These are phyloP conservation scores for Micromussa lordhowensis DNA, from an alignment of 92 coral and sea anemone genomes.

Conservation along the genomic window DNA sequence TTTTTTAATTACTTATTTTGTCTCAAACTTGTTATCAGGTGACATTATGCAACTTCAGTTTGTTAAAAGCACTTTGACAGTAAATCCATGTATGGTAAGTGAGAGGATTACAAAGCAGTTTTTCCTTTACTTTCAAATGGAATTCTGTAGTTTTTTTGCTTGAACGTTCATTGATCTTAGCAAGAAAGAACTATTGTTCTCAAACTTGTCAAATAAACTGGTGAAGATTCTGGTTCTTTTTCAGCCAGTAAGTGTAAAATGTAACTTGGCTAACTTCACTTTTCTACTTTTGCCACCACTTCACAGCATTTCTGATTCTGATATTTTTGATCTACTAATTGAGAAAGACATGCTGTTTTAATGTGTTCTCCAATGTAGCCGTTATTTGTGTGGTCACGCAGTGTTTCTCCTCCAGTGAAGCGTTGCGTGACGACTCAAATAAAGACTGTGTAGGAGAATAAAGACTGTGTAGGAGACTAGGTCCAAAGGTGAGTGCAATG, in stretches of 20 bases:
- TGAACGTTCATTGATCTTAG: too few species aligned
- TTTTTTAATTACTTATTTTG: background rate
- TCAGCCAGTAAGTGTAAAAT: too few species aligned
- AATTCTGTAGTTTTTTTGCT: background rate
- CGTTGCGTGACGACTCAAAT: too few species aligned
- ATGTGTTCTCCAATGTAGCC: background rate
- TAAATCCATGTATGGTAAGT: constrained; percentile 96
- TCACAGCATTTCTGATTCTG: too few species aligned
- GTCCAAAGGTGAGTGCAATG: too few species aligned
- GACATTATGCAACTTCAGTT: constrained; percentile 98
- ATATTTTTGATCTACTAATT: background rate
- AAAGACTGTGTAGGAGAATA: too few species aligned
- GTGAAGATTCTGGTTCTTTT: too few species aligned
- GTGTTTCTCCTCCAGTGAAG: too few species aligned
- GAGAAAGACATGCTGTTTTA: background rate
- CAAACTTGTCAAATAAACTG: background rate
- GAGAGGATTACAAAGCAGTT: background rate
- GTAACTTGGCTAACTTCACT: background rate
- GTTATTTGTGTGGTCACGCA: too few species aligned
- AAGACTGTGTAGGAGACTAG: too few species aligned
- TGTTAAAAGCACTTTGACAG: constrained; percentile 91
- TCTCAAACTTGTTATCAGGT: constrained; percentile 55
- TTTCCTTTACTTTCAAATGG: background rate
- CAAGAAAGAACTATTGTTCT: too few species aligned
- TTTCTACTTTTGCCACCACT: too few species aligned